These are phyloP conservation scores for Enoplolaimus lenunculus DNA, from an alignment of 2,888 invertebrate genomes.

Conservation along the genomic window DNA sequence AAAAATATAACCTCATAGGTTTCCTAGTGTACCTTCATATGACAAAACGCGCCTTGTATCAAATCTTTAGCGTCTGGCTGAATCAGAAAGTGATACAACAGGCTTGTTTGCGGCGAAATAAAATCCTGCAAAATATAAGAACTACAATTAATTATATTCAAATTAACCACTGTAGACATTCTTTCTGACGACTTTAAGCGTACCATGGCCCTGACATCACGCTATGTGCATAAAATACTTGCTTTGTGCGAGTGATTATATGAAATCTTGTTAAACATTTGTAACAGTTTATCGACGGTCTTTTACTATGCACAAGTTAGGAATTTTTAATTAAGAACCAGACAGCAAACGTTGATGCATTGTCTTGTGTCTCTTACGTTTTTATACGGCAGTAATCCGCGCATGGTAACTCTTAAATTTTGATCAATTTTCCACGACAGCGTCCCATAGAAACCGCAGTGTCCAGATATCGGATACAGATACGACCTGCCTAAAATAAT, in stretches of 20 bases:
- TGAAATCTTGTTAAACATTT: no score
- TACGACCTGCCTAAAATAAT: constrained; percentile 53
- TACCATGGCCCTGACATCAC: no score
- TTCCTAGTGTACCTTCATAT: not conserved
- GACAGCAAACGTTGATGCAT: no score
- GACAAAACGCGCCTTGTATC: not conserved
- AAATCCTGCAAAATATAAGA: constrained; percentile 21
- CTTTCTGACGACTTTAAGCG: no score
- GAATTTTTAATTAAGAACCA: no score
- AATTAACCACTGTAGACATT: constrained; percentile 16
- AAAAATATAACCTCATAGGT: no score
- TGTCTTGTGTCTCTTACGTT: no score
- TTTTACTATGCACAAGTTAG: no score
- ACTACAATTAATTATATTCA: constrained; percentile 15
- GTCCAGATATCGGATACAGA: constrained; percentile 80
- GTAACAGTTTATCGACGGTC: no score
- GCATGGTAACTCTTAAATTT: constrained; percentile 55
- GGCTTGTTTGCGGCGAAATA: constrained; percentile 13
- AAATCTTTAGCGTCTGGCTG: constrained; percentile 18
- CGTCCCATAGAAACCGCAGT: constrained; percentile 57
- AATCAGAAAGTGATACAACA: constrained; percentile 17
- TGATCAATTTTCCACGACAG: constrained; percentile 78
- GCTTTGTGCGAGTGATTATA: no score
- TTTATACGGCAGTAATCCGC: constrained; percentile 71
- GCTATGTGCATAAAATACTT: no score